A percentile compares a stretch with the other conserved stretches of the same genome.
These are phyloP conservation scores for Lepidurus packardi DNA, from an alignment of 1,140 invertebrate genomes.

Conservation along the genomic window DNA sequence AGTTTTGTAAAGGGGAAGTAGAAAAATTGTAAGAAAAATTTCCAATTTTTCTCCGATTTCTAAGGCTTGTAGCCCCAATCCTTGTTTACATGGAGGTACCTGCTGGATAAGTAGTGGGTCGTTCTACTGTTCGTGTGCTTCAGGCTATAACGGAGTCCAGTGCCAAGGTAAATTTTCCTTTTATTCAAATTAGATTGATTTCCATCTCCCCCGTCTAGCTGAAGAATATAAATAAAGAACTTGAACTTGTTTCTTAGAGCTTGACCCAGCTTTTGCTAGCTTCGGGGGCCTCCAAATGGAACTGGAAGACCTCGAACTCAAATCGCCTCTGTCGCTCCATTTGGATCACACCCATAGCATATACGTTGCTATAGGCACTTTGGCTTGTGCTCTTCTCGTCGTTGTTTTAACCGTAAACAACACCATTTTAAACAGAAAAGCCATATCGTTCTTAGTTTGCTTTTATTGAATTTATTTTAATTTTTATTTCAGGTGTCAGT, in stretches of 20 bases:
- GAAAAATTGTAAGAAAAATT: neutral
- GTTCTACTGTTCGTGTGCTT: conserved; percentile 65
- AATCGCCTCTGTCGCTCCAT: conserved; percentile 56
- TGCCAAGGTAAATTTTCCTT: conserved; percentile 56
- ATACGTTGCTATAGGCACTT: conserved; percentile 64
- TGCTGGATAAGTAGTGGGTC: conserved; percentile 68
- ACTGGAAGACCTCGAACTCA: conserved; percentile 45
- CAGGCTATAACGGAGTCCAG: conserved; percentile 66
- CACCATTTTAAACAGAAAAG: neutral
- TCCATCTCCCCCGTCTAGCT: too few relatives aligned
- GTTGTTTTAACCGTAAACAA: conserved; percentile 59
- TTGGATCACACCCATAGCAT: conserved; percentile 64
- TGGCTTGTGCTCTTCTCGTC: conserved; percentile 60
- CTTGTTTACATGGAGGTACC: conserved; percentile 66
- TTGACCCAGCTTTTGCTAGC: conserved; percentile 25
- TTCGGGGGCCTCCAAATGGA: conserved; percentile 25
- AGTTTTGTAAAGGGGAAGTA: neutral
- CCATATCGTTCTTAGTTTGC: neutral
- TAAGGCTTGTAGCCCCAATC: conserved; percentile 65
- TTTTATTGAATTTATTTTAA: neutral
- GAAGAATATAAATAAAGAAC: too few relatives aligned
- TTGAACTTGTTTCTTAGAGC: neutral
- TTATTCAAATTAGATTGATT: neutral
- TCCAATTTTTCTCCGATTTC: neutral
- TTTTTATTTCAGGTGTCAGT: conserved; percentile 50